Conservation (phyloP, 2,113 vertebrate species). For the Cygnus buccinator region DNA sequence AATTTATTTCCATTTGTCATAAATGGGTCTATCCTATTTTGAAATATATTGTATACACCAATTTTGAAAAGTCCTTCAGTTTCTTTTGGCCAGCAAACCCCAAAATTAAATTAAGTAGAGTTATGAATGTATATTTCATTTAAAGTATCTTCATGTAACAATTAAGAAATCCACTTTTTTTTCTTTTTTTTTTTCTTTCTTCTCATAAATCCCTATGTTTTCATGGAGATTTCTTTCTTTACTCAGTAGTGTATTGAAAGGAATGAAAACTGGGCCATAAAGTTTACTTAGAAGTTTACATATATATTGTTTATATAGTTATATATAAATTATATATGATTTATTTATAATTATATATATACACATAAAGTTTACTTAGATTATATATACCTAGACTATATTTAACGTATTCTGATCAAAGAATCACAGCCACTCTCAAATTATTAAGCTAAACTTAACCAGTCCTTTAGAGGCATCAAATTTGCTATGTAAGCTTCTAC, state of each 20-base stretch:
- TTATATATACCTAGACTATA: not conserved
- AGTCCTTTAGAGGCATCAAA: not conserved
- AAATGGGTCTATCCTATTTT: not conserved
- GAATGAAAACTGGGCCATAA: not conserved
- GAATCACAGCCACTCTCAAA: not conserved
- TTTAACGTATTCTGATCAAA: not conserved
- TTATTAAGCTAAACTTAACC: constrained; percentile 3
- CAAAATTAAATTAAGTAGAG: not conserved
- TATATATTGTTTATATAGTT: no score
- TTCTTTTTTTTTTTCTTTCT: not conserved
- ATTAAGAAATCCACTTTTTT: not conserved
- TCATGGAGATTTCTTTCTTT: constrained; percentile 1
- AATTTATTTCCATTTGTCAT: not conserved
- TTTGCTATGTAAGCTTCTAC: not conserved
- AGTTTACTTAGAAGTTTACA: not conserved
- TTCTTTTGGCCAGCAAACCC: not conserved
- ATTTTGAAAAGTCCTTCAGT: constrained; percentile 9
- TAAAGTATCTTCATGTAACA: not conserved
- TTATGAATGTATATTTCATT: not conserved
- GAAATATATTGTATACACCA: not conserved
- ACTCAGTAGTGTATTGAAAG: not conserved
- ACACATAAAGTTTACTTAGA: not conserved
- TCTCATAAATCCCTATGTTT: not conserved
- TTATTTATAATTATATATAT: no score
- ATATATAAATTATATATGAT: no score